phyloP scores from a whole-genome alignment of 2,888 invertebrate species.

The Chironomus riparius region DNA sequence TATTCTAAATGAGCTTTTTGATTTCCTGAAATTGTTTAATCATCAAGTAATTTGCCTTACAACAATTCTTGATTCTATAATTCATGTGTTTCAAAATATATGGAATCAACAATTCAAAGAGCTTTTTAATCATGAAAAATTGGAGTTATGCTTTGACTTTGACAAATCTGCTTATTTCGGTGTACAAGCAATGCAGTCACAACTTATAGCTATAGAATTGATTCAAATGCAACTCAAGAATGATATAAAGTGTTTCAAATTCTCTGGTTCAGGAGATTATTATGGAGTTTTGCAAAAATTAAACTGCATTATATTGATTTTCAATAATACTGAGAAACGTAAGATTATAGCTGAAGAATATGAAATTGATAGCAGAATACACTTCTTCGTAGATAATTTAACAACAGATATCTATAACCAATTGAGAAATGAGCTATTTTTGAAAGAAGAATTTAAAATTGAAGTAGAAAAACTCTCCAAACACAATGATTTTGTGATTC shows the following conservation, averaged over 20 bases:
- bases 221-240: neutral
- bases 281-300: neutral
- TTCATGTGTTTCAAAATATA: slow-evolving; percentile 3
- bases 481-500: neutral
- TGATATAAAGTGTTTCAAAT: neutral
- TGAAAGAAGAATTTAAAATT: neutral
- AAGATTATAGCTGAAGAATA: neutral
- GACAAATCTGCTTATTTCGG: neutral
- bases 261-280: neutral
- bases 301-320: neutral
- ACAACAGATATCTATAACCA: neutral
- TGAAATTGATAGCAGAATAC: neutral
- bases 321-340: neutral
- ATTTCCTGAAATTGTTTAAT: neutral
- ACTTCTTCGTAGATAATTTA: neutral
- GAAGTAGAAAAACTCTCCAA: neutral
- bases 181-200: neutral
- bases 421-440: neutral
- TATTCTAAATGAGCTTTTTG: neutral
- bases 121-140: neutral
- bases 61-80: slow-evolving; percentile 8
- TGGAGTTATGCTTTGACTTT: neutral
- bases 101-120: neutral
- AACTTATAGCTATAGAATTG: neutral
- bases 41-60: neutral